Percentiles rank a stretch among this genome's conserved stretches.
These are phyloP conservation scores for Diprion similis DNA, from an alignment of 1,140 invertebrate species.

Conservation along the genomic window DNA sequence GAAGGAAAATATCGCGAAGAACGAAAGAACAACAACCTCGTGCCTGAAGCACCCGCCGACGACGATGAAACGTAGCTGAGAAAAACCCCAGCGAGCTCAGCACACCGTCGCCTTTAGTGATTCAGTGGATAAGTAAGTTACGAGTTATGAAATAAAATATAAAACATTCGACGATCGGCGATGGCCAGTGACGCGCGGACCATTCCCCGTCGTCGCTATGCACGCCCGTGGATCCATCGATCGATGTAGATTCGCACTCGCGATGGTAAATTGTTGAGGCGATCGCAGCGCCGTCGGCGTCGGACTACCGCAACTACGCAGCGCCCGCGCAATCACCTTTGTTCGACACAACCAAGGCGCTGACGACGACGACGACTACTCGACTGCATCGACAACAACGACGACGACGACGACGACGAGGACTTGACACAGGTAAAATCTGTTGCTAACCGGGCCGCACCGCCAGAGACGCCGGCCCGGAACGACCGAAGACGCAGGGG, in stretches of 20 bases:
- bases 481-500: conserved; percentile 7
- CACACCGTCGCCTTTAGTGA: background rate
- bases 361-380: background rate
- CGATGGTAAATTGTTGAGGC: background rate
- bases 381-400: conserved; percentile 19
- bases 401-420: background rate
- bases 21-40: conserved; percentile 9
- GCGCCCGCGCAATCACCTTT: background rate
- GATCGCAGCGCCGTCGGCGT: background rate
- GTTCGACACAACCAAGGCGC: background rate
- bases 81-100: conserved; percentile 3
- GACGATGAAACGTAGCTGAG: background rate
- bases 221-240: background rate
- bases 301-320: background rate
- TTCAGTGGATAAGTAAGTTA: background rate
- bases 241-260: background rate
- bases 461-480: conserved; percentile 10
- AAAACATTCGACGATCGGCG: background rate
- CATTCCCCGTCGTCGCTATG: background rate
- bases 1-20: background rate
- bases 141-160: background rate
- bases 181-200: background rate
- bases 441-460: conserved; percentile 53
- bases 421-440: conserved; percentile 45
- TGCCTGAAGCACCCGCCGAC: background rate